phyloP scores from a whole-genome alignment of 2,113 vertebrate genomes.

The Girardinichthys multiradiatus region DNA sequence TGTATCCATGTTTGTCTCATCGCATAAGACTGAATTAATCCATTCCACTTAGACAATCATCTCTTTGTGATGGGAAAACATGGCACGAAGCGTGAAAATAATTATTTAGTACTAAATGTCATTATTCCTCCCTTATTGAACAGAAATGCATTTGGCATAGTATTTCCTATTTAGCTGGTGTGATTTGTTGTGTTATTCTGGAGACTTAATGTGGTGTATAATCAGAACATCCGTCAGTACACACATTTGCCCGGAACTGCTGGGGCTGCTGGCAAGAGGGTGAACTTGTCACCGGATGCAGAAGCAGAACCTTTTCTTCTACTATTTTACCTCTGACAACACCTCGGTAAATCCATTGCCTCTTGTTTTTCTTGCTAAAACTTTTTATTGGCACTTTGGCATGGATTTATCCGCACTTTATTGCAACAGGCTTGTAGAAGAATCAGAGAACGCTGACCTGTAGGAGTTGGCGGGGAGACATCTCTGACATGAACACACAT shows the following conservation, averaged over 20 bases:
- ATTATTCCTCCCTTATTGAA: slow-evolving; percentile 67
- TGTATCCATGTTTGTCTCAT: slow-evolving; percentile 7
- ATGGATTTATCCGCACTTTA: slow-evolving; percentile 60
- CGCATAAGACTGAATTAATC: background rate
- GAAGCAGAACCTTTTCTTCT: slow-evolving; percentile 2
- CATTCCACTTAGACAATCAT: background rate
- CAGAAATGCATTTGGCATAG: slow-evolving; percentile 60
- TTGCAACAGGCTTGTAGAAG: slow-evolving; percentile 50
- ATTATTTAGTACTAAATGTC: slow-evolving; percentile 55
- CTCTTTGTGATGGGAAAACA: slow-evolving; percentile 35
- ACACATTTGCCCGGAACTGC: slow-evolving; percentile 61
- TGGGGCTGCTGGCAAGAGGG: slow-evolving; percentile 26
- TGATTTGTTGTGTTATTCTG: slow-evolving; percentile 75
- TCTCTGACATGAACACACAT: slow-evolving; percentile 36
- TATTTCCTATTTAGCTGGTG: slow-evolving; percentile 47
- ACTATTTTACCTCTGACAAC: slow-evolving; percentile 44
- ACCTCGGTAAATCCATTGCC: slow-evolving; percentile 19
- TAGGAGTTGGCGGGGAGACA: slow-evolving; percentile 59
- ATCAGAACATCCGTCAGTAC: slow-evolving; percentile 67
- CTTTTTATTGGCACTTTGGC: slow-evolving; percentile 41
- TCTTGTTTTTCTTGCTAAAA: slow-evolving; percentile 46
- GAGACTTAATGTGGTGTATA: slow-evolving; percentile 74
- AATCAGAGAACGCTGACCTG: slow-evolving; percentile 52
- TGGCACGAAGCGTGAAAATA: slow-evolving; percentile 27
- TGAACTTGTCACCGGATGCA: slow-evolving; percentile 12